A percentile compares a stretch with the other conserved stretches of the same genome.
phyloP scores from a whole-genome alignment of 2,113 vertebrate species.

The Lynx canadensis region DNA sequence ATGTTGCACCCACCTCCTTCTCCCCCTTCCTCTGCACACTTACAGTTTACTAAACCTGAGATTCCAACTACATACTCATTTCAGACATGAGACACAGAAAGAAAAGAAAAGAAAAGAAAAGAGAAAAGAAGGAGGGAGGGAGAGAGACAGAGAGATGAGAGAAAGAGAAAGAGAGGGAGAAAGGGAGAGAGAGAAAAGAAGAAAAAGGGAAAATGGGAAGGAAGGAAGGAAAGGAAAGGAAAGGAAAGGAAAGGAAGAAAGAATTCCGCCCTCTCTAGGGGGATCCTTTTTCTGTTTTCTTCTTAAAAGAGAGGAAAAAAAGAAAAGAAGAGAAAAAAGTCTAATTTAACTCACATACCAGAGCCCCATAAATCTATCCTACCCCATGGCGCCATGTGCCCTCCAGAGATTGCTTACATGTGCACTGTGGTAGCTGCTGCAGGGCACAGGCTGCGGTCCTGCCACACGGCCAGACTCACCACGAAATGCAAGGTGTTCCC shows the following conservation, averaged over 20 bases:
- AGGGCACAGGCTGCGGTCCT: neutral
- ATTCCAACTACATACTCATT: neutral
- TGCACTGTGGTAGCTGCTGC: neutral
- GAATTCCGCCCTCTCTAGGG: too few relatives aligned
- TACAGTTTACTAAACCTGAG: neutral
- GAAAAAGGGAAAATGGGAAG: neutral
- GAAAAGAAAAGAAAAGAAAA: neutral
- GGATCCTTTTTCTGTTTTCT: too few relatives aligned
- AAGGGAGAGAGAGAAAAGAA: neutral
- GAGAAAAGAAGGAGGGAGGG: too few relatives aligned
- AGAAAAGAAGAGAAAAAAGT: neutral
- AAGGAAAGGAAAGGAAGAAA: accelerated
- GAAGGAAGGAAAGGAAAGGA: neutral
- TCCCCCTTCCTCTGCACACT: neutral
- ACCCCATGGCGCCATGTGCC: neutral
- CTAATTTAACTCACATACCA: conserved; percentile 29
- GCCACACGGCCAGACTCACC: neutral
- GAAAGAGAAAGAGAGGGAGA: too few relatives aligned
- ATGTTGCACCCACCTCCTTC: neutral
- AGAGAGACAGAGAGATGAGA: too few relatives aligned
- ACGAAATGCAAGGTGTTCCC: neutral
- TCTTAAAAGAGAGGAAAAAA: neutral
- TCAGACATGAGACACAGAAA: neutral
- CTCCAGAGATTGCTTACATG: neutral
- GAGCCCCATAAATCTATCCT: neutral